Percentiles rank a stretch among this genome's conserved stretches.
phyloP scores from a whole-genome alignment of 64 coral and sea anemone genomes.

The Actinia equina region DNA sequence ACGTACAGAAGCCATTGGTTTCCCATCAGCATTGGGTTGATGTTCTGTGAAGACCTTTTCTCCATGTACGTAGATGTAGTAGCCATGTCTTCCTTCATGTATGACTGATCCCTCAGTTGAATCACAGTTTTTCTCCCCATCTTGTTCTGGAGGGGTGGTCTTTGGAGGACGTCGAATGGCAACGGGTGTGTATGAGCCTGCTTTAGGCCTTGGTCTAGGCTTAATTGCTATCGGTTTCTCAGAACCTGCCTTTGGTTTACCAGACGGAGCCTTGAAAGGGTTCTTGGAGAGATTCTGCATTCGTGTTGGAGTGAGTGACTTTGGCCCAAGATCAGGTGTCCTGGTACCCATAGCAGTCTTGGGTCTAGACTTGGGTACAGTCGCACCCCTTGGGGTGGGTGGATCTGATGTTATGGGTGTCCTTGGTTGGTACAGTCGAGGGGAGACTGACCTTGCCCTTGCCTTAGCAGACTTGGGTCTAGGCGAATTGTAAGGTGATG shows the following conservation, averaged over 20 bases:
- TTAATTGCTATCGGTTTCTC: constrained; percentile 85
- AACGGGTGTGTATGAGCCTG: constrained; percentile 54
- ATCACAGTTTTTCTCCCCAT: constrained; percentile 3
- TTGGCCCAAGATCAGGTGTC: constrained; percentile 46
- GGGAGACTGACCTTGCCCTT: constrained; percentile 71
- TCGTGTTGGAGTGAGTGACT: constrained; percentile 57
- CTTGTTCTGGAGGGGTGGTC: background rate
- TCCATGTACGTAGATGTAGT: constrained; percentile 83
- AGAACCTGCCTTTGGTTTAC: constrained; percentile 62
- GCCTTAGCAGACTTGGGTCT: constrained; percentile 32
- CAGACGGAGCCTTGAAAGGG: background rate
- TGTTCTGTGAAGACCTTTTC: constrained; percentile 53
- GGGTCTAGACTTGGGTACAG: constrained; percentile 39
- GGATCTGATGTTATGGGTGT: constrained; percentile 48
- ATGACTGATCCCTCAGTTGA: background rate
- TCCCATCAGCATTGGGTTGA: constrained; percentile 36
- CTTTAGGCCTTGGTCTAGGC: constrained; percentile 60
- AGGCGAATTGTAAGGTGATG: constrained; percentile 38
- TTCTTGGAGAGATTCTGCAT: constrained; percentile 40
- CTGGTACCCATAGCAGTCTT: constrained; percentile 60
- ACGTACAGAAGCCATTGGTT: constrained; percentile 77
- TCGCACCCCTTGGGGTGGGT: constrained; percentile 34
- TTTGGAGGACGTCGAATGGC: constrained; percentile 34
- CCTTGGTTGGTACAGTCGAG: constrained; percentile 69
- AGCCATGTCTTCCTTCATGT: constrained; percentile 53